phyloP scores from a whole-genome alignment of 2,888 invertebrate species.

The Psylliodes chrysocephalus region DNA sequence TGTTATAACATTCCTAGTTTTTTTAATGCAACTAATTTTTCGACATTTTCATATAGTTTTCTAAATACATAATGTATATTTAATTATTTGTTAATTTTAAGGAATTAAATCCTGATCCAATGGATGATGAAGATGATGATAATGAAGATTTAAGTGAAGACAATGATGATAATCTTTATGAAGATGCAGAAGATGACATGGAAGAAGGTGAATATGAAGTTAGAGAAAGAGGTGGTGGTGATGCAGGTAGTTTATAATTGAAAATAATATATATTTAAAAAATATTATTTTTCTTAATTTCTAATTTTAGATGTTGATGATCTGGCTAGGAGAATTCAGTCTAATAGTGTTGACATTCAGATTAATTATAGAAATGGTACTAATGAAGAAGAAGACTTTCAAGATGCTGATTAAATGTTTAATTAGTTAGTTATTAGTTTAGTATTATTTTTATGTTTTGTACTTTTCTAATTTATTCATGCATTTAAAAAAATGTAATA shows the following conservation, averaged over 20 bases:
- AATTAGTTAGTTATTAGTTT: conserved; percentile 3
- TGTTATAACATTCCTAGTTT: conserved; percentile 1
- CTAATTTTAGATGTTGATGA: conserved; percentile 52
- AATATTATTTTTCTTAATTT: neutral
- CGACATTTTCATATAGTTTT: no score
- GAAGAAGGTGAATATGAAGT: conserved; percentile 61
- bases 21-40: no score
- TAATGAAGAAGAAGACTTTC: conserved; percentile 66
- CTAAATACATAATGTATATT: no score
- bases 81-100: conserved; percentile 37
- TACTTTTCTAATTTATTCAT: conserved; percentile 32
- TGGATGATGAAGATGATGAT: conserved; percentile 69
- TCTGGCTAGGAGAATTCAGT: conserved; percentile 60
- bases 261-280: conserved; percentile 1
- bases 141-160: conserved; percentile 48
- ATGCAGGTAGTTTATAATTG: no score
- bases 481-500: neutral
- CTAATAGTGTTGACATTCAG: conserved; percentile 59
- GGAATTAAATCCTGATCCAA: conserved; percentile 81
- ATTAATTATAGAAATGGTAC: conserved; percentile 56
- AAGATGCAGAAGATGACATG: conserved; percentile 63
- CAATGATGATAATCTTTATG: conserved; percentile 64
- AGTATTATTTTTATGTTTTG: conserved; percentile 26
- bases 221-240: conserved; percentile 64
- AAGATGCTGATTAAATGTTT: conserved; percentile 68